phyloP scores from a whole-genome alignment of 2,113 vertebrate genomes.

The Chionis minor region DNA sequence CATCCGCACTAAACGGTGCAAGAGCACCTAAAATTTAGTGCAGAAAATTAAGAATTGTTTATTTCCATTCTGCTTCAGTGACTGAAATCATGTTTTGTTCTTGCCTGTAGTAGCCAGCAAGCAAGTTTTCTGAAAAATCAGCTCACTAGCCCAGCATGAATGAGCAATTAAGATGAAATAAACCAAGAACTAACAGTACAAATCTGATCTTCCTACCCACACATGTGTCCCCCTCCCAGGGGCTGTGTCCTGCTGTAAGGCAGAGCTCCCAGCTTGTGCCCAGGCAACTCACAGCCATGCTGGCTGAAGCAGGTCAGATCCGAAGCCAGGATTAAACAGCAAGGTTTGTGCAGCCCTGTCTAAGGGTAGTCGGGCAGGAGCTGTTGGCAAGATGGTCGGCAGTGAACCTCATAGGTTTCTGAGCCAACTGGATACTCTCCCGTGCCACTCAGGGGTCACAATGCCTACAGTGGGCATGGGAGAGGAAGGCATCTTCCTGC shows the following conservation, averaged over 20 bases:
- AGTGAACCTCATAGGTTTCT: background rate
- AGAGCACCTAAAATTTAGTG: background rate
- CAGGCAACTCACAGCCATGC: background rate
- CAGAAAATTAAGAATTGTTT: background rate
- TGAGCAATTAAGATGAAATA: background rate
- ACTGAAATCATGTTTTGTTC: background rate
- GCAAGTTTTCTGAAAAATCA: background rate
- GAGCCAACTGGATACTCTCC: background rate
- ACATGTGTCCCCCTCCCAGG: rapidly evolving
- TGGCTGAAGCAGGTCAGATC: background rate
- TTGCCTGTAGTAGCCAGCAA: background rate
- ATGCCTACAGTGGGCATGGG: rapidly evolving
- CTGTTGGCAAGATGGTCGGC: background rate
- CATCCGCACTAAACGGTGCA: background rate
- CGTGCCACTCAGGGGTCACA: rapidly evolving
- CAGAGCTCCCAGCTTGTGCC: background rate
- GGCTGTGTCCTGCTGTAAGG: background rate
- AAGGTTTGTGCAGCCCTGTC: background rate
- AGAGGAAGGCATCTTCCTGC: background rate
- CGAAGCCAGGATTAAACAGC: background rate
- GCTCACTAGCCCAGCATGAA: background rate
- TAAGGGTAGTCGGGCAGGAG: background rate
- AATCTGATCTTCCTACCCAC: background rate
- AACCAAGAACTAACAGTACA: background rate
- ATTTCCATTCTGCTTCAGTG: background rate